phyloP scores from a whole-genome alignment of 53 echinoderm and acorn worm genomes.

The Arbacia lixula region DNA sequence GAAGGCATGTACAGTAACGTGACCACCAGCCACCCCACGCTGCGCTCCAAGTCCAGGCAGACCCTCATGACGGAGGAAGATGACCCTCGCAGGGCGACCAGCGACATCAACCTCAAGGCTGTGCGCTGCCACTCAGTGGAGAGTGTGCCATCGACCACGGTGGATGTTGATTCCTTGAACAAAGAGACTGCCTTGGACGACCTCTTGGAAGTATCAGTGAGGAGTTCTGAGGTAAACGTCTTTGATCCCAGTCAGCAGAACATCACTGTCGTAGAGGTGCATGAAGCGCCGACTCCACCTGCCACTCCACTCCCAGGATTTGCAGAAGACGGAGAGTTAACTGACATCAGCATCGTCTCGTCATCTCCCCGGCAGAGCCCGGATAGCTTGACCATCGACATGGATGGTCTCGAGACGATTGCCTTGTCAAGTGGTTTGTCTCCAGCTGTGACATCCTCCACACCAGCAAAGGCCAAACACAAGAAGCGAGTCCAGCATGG shows the following conservation, averaged over 20 bases:
- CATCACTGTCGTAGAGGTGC: conserved; percentile 33
- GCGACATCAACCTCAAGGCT: conserved; percentile 84
- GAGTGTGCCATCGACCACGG: conserved; percentile 73
- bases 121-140: conserved; percentile 84
- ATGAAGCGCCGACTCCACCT: conserved; percentile 37
- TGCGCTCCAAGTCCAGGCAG: conserved; percentile 63
- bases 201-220: conserved; percentile 67
- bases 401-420: conserved; percentile 44
- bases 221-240: conserved; percentile 35
- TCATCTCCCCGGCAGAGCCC: conserved; percentile 20
- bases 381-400: conserved; percentile 26
- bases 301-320: conserved; percentile 59
- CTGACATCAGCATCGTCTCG: conserved; percentile 28
- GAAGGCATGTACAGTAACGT: conserved; percentile 94
- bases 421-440: conserved; percentile 5
- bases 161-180: conserved; percentile 14
- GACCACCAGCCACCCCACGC: conserved; percentile 83
- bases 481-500: conserved; percentile 15
- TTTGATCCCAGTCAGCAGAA: neutral
- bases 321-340: conserved; percentile 50
- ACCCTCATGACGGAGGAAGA: conserved; percentile 57
- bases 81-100: conserved; percentile 66
- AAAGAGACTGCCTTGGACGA: conserved; percentile 48
- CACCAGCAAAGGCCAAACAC: neutral
- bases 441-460: neutral